Base-by-base conservation (phyloP, 2,888 invertebrate genomes). In the Papilio gigon region DNA sequence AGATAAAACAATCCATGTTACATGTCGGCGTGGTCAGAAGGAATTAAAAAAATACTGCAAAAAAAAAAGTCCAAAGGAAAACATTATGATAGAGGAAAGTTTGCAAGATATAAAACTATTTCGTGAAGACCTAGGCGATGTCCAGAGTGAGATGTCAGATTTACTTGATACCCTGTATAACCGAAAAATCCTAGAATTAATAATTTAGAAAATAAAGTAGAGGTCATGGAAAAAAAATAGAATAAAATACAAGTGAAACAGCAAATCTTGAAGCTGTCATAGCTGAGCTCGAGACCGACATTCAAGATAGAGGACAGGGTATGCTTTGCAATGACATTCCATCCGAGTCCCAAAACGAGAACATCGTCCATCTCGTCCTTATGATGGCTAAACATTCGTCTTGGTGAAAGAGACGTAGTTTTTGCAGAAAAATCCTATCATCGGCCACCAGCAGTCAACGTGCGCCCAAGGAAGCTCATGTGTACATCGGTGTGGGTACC, bases 71-170 rank as follows among this genome's bases (percentile, higher is more conserved):
- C 17, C 30, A 4, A 33, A 17, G 4, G 33, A 56, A 56, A 25
- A 17, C 33, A 25, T n/a, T 56, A 56, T 56, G 14, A 14, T 25
- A 30, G 56, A 33, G 11, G 56, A 33, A 56, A 33, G 30, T n/a
- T n/a, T 56, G 56, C 30, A 27, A 56, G 33, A 56, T 6, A 56
- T 33, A 30, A 56, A 56, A 11, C 27, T 56, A 30, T 56, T 56
- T 12, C 17, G 56, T 4, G 56, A 56, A 33, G 56, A 56, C 11
- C 17, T 47, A 25, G 12, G 4, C 4, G 12, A 47, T 25, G 47
- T 47, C 25, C 47, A 25, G 11, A 30, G 27, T 27, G 17, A 56
- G 12, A 56, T 33, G 30, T 30, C 56, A 5, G 56, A 56, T 30
- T 30, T 56, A 9, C 56, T 56, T 33, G 27, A 30, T 25, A 25